These are phyloP conservation scores for Strigamia maritima DNA, from an alignment of 2,888 invertebrate species.

Conservation along the genomic window DNA sequence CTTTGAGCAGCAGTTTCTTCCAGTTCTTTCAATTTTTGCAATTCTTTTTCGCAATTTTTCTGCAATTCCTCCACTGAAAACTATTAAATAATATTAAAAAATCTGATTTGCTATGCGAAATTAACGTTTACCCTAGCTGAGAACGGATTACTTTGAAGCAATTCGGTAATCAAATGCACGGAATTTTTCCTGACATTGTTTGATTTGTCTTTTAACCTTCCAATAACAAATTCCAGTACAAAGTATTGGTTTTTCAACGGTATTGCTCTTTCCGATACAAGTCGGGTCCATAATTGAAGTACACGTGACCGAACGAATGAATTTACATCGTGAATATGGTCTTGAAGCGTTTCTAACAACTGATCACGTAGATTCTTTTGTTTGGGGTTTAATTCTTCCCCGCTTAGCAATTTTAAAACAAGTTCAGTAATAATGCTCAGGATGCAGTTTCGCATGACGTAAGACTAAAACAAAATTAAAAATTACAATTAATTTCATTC, in stretches of 20 bases:
- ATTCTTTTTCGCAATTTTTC: constrained; percentile 19
- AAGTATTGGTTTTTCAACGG: constrained; percentile 68
- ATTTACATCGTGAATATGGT: constrained; percentile 78
- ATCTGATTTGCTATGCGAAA: neutral
- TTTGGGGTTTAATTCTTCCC: constrained; percentile 67
- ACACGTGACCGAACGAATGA: constrained; percentile 75
- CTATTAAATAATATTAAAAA: neutral
- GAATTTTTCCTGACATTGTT: constrained; percentile 81
- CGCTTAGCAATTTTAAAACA: constrained; percentile 65
- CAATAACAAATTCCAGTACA: constrained; percentile 65
- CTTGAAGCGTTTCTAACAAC: constrained; percentile 72
- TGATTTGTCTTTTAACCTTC: constrained; percentile 76
- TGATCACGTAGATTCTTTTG: constrained; percentile 69
- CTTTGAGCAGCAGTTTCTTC: neutral
- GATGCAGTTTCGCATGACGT: constrained; percentile 71
- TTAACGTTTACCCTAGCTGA: constrained; percentile 56
- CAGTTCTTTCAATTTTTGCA: neutral
- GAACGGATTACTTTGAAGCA: constrained; percentile 81
- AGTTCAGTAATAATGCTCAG: constrained; percentile 79
- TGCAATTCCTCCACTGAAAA: constrained; percentile 12
- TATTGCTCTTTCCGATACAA: constrained; percentile 74
- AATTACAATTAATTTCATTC: neutral
- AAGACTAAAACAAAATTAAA: constrained; percentile 54
- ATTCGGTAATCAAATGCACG: constrained; percentile 69
- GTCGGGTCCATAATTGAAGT: constrained; percentile 74